phyloP scores from a whole-genome alignment of 2,113 vertebrate genomes.

The Sapayoa aenigma region DNA sequence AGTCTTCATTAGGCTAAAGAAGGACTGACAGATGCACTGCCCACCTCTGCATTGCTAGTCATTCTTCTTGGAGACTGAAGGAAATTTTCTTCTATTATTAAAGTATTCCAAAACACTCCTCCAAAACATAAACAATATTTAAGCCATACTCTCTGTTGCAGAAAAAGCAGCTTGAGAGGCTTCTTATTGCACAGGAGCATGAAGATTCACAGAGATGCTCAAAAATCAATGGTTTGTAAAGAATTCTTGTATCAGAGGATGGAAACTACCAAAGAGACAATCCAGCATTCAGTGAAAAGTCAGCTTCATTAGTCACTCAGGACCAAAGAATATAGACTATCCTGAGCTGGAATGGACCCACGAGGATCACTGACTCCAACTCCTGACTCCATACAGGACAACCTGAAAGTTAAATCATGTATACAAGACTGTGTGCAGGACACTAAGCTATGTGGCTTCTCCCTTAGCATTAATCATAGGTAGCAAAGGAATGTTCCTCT shows the following conservation, averaged over 20 bases:
- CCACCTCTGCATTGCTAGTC: not conserved
- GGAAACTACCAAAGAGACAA: not conserved
- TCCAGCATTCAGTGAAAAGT: not conserved
- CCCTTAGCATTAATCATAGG: not conserved
- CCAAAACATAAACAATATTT: not conserved
- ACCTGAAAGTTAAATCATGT: not conserved
- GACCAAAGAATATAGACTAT: not conserved
- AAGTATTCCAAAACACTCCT: not conserved
- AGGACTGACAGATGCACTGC: not conserved
- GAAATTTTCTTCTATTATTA: not conserved
- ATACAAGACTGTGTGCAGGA: not conserved
- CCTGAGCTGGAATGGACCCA: not conserved
- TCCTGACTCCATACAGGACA: not conserved
- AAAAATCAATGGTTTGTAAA: not conserved
- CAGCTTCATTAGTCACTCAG: not conserved
- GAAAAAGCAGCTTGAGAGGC: not conserved
- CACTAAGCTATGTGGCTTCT: not conserved
- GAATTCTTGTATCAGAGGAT: not conserved
- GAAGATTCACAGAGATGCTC: not conserved
- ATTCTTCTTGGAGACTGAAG: not conserved
- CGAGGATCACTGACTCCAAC: rapidly evolving
- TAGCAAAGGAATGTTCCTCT: not conserved
- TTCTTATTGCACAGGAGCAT: not conserved
- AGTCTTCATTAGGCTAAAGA: not conserved
- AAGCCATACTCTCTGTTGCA: not conserved